Evolutionary conservation across 2,113 vertebrate genomes (phyloP).

Genomic region (Hydropotes inermis): DNA sequence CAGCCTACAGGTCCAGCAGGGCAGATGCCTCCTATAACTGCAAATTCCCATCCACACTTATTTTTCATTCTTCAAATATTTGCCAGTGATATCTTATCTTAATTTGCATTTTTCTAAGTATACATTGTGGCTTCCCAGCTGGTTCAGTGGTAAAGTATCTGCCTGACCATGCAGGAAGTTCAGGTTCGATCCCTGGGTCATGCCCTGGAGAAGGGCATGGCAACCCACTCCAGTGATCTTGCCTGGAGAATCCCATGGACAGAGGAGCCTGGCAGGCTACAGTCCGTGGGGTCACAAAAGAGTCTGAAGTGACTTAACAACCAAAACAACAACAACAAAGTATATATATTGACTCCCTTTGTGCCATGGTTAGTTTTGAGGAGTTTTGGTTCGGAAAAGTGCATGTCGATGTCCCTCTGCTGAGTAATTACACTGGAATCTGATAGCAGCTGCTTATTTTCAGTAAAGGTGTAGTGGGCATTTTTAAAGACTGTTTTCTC

Average conservation of each 20-base stretch:
- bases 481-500: slow-evolving; percentile 44
- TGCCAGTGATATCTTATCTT: neutral
- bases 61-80: neutral
- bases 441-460: neutral
- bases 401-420: neutral
- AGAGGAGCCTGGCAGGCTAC: neutral
- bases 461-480: neutral
- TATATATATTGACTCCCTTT: neutral
- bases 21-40: neutral
- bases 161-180: neutral
- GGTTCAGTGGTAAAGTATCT: neutral
- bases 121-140: neutral
- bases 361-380: neutral
- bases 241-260: neutral
- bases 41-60: neutral
- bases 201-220: neutral
- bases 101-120: neutral
- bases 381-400: neutral
- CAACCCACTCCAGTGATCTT: neutral
- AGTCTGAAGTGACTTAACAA: neutral
- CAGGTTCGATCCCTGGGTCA: neutral
- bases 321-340: neutral
- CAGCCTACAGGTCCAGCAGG: neutral
- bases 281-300: neutral
- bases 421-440: neutral